Evolutionary conservation across 92 coral and sea anemone species (phyloP), one percentile per base, ranked within the genome.

Genomic region (Blastomussa wellsi): DNA sequence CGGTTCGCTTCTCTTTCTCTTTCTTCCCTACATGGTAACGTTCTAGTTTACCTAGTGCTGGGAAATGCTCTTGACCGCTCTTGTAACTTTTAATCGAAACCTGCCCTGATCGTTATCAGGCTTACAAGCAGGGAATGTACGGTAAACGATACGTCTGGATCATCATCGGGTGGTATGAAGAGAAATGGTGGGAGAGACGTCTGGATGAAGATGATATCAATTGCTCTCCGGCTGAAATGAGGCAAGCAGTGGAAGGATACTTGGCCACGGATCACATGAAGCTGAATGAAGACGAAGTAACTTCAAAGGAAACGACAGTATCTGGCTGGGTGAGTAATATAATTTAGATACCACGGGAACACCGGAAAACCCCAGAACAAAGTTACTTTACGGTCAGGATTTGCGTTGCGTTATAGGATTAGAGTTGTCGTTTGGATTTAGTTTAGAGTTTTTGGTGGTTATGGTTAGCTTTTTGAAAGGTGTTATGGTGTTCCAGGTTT

Each of bases 151-250:
- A 86, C 47, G 90, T 89, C 11, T 91, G 94, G 94, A 77, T 91
- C 36, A 91, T 91, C 38, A 91, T 91, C 44, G 94, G 94, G 16
- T 91, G 94, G 94, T 91, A 91, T 72, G 90, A 89, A 4, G 86
- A 87, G 14, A 69, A 74, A 20, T 91, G 94, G 94, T 91, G 94
- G 94, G 86, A 89, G 65, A 79, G 42, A 69, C 24, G 78, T 13
- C 90, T 91, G 83, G 84, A 81, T 16, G 52, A 66, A 82, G 89
- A 86, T 8, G 53, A 70, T 52, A 31, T 86, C 72, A 67, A 29
- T 17, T 91, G 94, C 49, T 82, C 75, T 37, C 74, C 60, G 24
- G 39, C 62, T 65, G 86, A 89, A 28, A 91, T 91, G 92, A 75
- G 83, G 26, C 36, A 59, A 52, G 94, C 90, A 44, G 77, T 87